phyloP scores from a whole-genome alignment of 2,888 invertebrate species.

The Parelbella ahira region DNA sequence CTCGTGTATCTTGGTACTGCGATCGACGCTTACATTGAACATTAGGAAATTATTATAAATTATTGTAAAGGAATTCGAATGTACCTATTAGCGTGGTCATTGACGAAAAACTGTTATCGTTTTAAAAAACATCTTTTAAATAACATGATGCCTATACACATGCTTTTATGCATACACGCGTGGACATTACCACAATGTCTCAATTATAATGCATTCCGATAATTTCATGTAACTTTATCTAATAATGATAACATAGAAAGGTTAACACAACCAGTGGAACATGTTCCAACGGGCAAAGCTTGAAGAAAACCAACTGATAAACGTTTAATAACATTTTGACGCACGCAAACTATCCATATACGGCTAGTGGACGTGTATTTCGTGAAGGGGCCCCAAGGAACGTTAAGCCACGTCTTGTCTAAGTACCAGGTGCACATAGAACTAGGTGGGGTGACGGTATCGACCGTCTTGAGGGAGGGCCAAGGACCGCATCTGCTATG shows the following conservation, averaged over 20 bases:
- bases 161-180: too few species aligned
- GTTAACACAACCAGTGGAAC: not conserved
- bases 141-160: too few species aligned
- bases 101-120: too few species aligned
- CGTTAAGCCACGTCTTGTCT: constrained; percentile 32
- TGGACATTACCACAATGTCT: too few species aligned
- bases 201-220: too few species aligned
- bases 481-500: constrained; percentile 77
- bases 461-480: constrained; percentile 77
- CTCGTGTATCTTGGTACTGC: too few species aligned
- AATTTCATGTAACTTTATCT: too few species aligned
- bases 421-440: constrained; percentile 74
- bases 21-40: too few species aligned
- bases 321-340: constrained; percentile 2
- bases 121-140: too few species aligned
- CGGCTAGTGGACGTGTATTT: constrained; percentile 8
- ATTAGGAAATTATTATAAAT: too few species aligned
- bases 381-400: constrained; percentile 23
- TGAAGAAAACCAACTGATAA: constrained; percentile 1
- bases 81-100: too few species aligned
- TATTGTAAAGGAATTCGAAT: too few species aligned
- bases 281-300: not conserved
- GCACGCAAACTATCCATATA: constrained; percentile 11
- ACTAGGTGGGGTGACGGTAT: constrained; percentile 75
- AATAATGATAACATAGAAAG: not conserved